Conservation (phyloP, 2,113 vertebrate species). For the Paraplagusia blochii region DNA sequence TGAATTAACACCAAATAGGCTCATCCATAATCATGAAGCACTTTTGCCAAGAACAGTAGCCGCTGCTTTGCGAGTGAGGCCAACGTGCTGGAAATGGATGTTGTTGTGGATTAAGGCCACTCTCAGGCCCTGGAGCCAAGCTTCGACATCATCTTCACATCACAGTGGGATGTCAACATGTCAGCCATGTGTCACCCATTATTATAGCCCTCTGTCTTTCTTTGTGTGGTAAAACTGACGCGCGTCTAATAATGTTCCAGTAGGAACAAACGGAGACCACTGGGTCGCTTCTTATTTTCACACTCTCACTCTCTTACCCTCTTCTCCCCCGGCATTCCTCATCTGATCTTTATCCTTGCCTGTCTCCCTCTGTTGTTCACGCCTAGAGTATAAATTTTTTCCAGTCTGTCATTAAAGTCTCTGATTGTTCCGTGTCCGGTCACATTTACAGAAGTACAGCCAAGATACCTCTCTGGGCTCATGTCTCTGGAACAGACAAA, state of each 20-base stretch:
- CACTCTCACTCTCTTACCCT: conserved; percentile 1
- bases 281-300: conserved; percentile 15
- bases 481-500: conserved; percentile 31
- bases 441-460: conserved; percentile 9
- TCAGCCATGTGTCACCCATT: conserved; percentile 47
- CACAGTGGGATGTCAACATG: conserved; percentile 45
- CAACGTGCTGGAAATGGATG: conserved; percentile 35
- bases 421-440: conserved; percentile 8
- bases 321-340: conserved; percentile 2
- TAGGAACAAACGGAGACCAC: conserved; percentile 9
- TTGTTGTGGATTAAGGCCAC: conserved; percentile 56
- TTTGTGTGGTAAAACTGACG: conserved; percentile 17
- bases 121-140: conserved; percentile 34
- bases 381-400: not conserved
- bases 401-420: conserved; percentile 13
- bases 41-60: conserved; percentile 11
- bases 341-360: not conserved
- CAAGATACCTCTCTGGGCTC: conserved; percentile 9
- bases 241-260: conserved; percentile 20
- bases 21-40: conserved; percentile 24
- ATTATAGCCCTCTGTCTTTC: conserved; percentile 38
- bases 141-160: conserved; percentile 55
- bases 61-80: conserved; percentile 37
- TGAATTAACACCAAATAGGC: conserved; percentile 15
- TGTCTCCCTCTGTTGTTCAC: conserved; percentile 5